Evolutionary conservation across 1,140 invertebrate species (phyloP).

Genomic region (Papilio glaucus): DNA sequence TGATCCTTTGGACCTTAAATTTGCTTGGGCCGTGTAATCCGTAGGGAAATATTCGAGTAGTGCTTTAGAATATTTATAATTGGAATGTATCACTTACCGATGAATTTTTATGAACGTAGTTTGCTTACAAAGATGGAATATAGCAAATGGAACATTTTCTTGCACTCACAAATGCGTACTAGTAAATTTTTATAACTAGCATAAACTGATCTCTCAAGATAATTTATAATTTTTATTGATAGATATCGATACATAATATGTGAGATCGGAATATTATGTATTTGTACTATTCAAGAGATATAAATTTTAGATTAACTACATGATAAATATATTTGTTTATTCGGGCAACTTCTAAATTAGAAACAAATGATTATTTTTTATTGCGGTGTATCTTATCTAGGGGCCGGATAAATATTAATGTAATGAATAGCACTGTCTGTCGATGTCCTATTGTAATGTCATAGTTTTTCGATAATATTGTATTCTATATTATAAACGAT

Average conservation of each 20-base stretch:
- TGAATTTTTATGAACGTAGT: slow-evolving; percentile 62
- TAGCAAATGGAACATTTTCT: slow-evolving; percentile 61
- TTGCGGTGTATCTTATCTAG: slow-evolving; percentile 67
- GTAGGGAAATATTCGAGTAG: slow-evolving; percentile 69
- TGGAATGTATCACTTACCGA: slow-evolving; percentile 64
- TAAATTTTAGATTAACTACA: slow-evolving; percentile 74
- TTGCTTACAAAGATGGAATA: slow-evolving; percentile 63
- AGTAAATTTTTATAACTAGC: slow-evolving; percentile 83
- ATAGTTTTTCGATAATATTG: slow-evolving; percentile 82
- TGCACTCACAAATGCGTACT: slow-evolving; percentile 72
- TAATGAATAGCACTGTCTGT: slow-evolving; percentile 77
- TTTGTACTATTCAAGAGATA: slow-evolving; percentile 77
- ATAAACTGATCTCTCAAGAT: slow-evolving; percentile 82
- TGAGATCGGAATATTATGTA: slow-evolving; percentile 80
- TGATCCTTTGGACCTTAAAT: slow-evolving; percentile 55
- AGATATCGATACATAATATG: no score
- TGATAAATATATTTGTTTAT: slow-evolving; percentile 70
- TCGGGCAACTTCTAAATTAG: slow-evolving; percentile 70
- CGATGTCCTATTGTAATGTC: slow-evolving; percentile 78
- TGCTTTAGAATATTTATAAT: slow-evolving; percentile 73
- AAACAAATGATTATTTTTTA: slow-evolving; percentile 49
- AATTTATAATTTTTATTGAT: slow-evolving; percentile 80
- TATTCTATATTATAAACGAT: slow-evolving; percentile 82
- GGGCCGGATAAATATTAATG: slow-evolving; percentile 71
- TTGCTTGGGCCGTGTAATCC: slow-evolving; percentile 72